A percentile compares a stretch with the other conserved stretches of the same genome.
These are phyloP conservation scores for Parnassius smintheus DNA, from an alignment of 2,888 invertebrate genomes.

Conservation along the genomic window DNA sequence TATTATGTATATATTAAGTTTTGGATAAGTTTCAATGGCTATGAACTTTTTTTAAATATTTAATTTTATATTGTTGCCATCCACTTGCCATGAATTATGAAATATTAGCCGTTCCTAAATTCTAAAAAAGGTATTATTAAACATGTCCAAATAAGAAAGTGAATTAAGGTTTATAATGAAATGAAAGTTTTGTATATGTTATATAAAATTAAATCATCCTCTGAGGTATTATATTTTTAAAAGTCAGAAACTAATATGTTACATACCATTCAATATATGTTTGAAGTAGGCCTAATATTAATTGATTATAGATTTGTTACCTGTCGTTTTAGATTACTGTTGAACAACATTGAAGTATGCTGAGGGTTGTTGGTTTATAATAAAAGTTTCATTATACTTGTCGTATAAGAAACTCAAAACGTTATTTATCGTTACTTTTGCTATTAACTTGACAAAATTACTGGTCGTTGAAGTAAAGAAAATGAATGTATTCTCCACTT, in stretches of 20 bases:
- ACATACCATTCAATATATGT: slow-evolving; percentile 10
- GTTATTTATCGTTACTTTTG: too few species aligned
- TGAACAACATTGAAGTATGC: too few species aligned
- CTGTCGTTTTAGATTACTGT: too few species aligned
- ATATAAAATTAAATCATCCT: slow-evolving; percentile 12
- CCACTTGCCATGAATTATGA: slow-evolving; percentile 22
- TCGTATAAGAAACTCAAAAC: too few species aligned
- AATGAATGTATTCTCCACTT: too few species aligned
- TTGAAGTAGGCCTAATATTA: slow-evolving; percentile 13
- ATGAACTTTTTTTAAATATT: background rate
- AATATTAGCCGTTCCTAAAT: slow-evolving; percentile 16
- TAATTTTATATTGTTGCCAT: slow-evolving; percentile 8
- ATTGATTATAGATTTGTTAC: background rate
- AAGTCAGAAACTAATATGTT: background rate
- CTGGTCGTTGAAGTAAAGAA: too few species aligned
- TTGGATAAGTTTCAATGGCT: slow-evolving; percentile 3
- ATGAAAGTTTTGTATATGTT: slow-evolving; percentile 4
- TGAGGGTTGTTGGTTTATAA: too few species aligned
- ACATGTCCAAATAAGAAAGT: slow-evolving; percentile 30
- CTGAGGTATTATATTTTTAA: background rate
- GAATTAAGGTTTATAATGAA: background rate
- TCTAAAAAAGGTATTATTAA: slow-evolving; percentile 18
- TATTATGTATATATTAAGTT: slow-evolving; percentile 13
- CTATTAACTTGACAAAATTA: too few species aligned
- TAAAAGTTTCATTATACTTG: too few species aligned